A percentile compares a stretch with the other conserved stretches of the same genome.
Evolutionary conservation across 2,797 vertebrate genomes (phyloP).

Genomic region (Phalanger gymnotis): DNA sequence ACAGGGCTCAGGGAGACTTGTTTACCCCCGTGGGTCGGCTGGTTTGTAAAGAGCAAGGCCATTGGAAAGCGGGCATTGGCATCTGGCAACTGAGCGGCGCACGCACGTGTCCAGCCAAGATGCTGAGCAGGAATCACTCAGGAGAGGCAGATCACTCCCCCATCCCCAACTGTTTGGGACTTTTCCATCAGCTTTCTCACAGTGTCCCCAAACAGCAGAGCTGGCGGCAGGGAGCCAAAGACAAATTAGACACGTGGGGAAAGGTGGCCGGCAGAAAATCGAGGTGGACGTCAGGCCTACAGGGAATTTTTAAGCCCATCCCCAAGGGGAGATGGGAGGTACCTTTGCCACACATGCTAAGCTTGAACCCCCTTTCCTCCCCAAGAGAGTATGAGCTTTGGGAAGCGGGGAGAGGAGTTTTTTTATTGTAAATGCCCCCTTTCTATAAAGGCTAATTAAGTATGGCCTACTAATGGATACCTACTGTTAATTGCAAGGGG

Average conservation of each 20-base stretch:
- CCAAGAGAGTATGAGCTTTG: too few relatives aligned
- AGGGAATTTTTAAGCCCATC: background rate
- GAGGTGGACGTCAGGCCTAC: fast-evolving
- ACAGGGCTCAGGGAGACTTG: background rate
- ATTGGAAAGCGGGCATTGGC: background rate
- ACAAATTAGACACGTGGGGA: background rate
- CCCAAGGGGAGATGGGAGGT: background rate
- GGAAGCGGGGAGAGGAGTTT: too few relatives aligned
- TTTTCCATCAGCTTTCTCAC: background rate
- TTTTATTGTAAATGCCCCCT: background rate
- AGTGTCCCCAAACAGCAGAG: background rate
- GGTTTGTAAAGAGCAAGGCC: background rate
- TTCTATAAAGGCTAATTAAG: background rate
- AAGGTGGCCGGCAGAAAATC: background rate
- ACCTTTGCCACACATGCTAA: background rate
- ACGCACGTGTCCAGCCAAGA: too few relatives aligned
- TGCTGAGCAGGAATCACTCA: too few relatives aligned
- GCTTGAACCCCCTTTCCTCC: too few relatives aligned
- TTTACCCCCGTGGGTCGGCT: too few relatives aligned
- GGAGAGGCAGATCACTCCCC: background rate
- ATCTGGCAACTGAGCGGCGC: background rate
- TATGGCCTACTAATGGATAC: fast-evolving
- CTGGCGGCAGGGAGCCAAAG: background rate
- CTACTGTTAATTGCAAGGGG: too few relatives aligned
- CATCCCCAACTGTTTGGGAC: too few relatives aligned